Evolutionary conservation across 2,113 vertebrate species (phyloP), one percentile per base, ranked within the genome.

Genomic region (Osmerus mordax): DNA sequence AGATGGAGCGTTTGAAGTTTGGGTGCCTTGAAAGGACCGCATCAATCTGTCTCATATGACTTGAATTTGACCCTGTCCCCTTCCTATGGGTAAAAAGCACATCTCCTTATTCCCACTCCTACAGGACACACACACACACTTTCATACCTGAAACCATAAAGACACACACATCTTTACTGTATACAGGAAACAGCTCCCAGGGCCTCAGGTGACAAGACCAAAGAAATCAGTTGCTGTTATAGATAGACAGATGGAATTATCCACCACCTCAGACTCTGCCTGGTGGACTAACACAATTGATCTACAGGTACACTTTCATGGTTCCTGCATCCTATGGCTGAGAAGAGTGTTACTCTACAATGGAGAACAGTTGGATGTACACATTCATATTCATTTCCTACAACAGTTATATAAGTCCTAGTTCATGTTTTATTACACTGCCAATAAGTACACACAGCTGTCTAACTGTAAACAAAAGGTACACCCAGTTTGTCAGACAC

Each of bases 21-120:
- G 55, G 55, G 54, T 74, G 12, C 66, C 66, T 85, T 87, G 85
- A 81, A 80, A 77, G 75, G 71, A 16, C 55, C 66, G 47, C 75
- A 78, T 78, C 74, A 60, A 67, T 53, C 41, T 67, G 51, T 21
- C 41, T 19, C 51, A 15, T 47, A 9, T 6, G 19, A 23, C 19
- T 23, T 51, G 36, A 51, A 63, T 16, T 4, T n/a, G 21, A 51
- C 36, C 9, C 36, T 16, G 15, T n/a, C 64, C 8, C 19, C 19
- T 11, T 18, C 64, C 64, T 21, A 66, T 36, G 64, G n/a, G 64
- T 19, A 28, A 15, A 7, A 63, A 63, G 25, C 14, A 23, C 61
- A 29, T 63, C 21, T 63, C 61, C 25, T 28, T 28, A 8, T 28
- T 21, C 9, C n/a, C n/a, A 15, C 64, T 14, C n/a, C 41, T 47